Conservation (phyloP, 2,888 invertebrate species). For the Microplitis manilae region DNA sequence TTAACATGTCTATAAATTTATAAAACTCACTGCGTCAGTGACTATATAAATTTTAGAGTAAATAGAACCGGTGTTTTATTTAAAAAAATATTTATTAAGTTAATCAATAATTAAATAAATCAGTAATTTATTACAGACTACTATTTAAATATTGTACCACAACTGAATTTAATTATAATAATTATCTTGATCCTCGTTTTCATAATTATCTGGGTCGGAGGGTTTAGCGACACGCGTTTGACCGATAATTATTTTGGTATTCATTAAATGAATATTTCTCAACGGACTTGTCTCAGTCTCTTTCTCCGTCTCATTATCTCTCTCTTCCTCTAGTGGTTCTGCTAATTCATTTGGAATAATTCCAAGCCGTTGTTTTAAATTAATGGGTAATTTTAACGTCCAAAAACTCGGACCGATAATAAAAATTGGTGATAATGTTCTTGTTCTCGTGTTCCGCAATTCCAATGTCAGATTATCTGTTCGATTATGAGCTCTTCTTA, state of each 20-base stretch:
- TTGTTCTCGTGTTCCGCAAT: not conserved
- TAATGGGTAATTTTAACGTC: not conserved
- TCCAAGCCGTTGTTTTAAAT: conserved; percentile 12
- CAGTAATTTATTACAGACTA: not conserved
- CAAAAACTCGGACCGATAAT: conserved; percentile 13
- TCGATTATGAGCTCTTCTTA: not conserved
- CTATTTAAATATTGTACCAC: not conserved
- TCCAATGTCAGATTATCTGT: not conserved
- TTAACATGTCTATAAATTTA: not conserved
- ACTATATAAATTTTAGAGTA: not conserved
- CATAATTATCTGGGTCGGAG: not conserved
- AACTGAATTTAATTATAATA: not conserved
- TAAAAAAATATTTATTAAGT: not conserved
- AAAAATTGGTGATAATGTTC: conserved; percentile 15
- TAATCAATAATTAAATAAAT: not conserved
- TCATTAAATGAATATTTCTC: conserved; percentile 5
- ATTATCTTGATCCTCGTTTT: not conserved
- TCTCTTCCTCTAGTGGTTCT: not conserved
- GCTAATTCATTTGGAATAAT: conserved; percentile 1
- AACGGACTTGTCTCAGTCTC: not conserved
- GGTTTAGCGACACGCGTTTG: not conserved
- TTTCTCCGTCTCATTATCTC: not conserved
- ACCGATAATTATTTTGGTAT: conserved; percentile 5
- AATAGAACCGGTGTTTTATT: not conserved
- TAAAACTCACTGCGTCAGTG: not conserved